phyloP scores from a whole-genome alignment of 2,113 vertebrate genomes.

The Phylloscopus whistleri region DNA sequence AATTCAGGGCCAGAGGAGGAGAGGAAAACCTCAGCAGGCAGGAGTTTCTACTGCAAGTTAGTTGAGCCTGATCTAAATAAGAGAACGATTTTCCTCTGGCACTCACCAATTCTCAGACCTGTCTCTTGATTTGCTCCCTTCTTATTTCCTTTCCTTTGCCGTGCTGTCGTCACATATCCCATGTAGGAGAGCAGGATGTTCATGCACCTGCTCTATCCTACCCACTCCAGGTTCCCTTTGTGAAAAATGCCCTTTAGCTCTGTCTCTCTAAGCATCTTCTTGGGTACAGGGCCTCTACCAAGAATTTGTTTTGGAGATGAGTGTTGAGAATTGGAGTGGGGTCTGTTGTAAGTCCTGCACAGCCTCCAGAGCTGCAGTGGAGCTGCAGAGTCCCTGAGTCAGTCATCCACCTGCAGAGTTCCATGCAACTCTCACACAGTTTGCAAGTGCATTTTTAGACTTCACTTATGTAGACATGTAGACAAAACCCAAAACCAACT shows the following conservation, averaged over 20 bases:
- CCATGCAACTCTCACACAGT: not conserved
- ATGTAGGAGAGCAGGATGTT: not conserved
- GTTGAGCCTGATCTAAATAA: not conserved
- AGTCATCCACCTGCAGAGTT: not conserved
- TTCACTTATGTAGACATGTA: not conserved
- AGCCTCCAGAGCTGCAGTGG: not conserved
- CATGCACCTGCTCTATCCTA: not conserved
- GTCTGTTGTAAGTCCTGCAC: not conserved
- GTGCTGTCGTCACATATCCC: not conserved
- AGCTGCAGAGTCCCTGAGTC: not conserved
- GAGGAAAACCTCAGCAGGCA: not conserved
- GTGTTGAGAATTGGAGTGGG: not conserved
- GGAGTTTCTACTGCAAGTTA: not conserved
- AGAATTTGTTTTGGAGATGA: not conserved
- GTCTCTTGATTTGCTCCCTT: not conserved
- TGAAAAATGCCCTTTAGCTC: not conserved
- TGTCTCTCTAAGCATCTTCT: not conserved
- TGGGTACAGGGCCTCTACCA: not conserved
- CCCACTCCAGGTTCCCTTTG: not conserved
- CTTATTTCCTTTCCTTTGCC: not conserved
- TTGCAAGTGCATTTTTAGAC: not conserved
- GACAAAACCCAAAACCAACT: not conserved
- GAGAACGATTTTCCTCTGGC: not conserved
- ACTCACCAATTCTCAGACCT: not conserved
- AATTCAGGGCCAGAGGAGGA: not conserved